Conservation (phyloP, 2,888 invertebrate genomes). For the Orchestes rusci region DNA sequence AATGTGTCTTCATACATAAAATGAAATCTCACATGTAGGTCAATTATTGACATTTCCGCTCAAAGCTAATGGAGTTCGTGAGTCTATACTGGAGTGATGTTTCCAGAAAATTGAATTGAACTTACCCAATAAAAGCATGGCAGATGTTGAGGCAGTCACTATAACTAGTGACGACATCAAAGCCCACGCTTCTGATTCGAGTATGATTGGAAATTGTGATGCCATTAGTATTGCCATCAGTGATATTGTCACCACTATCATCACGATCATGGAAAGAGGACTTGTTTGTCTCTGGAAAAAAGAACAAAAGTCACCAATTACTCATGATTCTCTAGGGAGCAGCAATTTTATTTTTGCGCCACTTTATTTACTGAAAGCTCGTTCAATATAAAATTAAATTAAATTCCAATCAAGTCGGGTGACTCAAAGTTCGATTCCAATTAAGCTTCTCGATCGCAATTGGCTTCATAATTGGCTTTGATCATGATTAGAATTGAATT, state of each 20-base stretch:
- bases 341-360: background rate
- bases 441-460: too few species aligned
- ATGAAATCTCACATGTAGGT: too few species aligned
- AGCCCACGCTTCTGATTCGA: conserved; percentile 56
- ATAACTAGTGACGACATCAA: conserved; percentile 56
- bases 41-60: too few species aligned
- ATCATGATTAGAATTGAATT: too few species aligned
- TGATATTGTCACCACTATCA: conserved; percentile 50
- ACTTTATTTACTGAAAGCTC: too few species aligned
- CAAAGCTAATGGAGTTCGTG: too few species aligned
- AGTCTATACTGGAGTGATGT: too few species aligned
- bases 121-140: conserved; percentile 30
- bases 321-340: too few species aligned
- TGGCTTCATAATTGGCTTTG: too few species aligned
- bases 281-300: conserved; percentile 48
- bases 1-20: too few species aligned
- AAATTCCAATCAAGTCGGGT: background rate
- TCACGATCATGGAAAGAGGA: conserved; percentile 41
- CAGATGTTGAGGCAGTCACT: conserved; percentile 51
- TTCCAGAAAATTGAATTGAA: too few species aligned
- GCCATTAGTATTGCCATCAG: conserved; percentile 48
- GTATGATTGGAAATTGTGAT: conserved; percentile 52
- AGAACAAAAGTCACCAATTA: conserved; percentile 4
- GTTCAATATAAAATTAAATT: background rate
- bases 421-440: too few species aligned